A percentile compares a stretch with the other conserved stretches of the same genome.
Evolutionary conservation across 2,113 vertebrate species (phyloP).

Genomic region (Hypocryptadius cinnamomeus): DNA sequence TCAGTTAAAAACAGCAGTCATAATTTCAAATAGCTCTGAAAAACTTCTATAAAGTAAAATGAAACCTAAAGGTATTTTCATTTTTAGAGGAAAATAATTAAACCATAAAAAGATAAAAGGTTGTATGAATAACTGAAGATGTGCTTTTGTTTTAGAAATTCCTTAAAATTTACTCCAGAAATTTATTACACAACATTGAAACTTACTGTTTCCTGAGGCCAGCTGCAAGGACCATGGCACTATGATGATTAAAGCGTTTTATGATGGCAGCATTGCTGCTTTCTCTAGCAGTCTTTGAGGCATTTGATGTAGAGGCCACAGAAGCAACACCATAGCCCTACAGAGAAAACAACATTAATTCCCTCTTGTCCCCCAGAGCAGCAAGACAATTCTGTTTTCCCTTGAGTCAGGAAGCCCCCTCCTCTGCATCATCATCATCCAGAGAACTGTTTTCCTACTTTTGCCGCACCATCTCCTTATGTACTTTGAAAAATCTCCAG

Average conservation of each 20-base stretch:
- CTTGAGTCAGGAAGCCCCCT: background rate
- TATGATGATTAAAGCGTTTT: slow-evolving; percentile 98
- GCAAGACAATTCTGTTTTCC: background rate
- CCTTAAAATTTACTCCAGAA: background rate
- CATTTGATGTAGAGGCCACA: slow-evolving; percentile 79
- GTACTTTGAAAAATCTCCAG: background rate
- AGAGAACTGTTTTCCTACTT: background rate
- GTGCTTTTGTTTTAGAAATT: background rate
- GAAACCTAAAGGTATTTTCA: background rate
- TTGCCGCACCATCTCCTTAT: background rate
- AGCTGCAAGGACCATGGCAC: slow-evolving; percentile 97
- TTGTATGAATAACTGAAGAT: background rate
- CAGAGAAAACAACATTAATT: slow-evolving; percentile 15
- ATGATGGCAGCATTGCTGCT: slow-evolving; percentile 97
- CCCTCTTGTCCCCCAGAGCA: background rate
- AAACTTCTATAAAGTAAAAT: background rate
- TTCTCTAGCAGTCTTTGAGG: slow-evolving; percentile 84
- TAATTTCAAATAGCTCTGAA: background rate
- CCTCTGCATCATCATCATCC: background rate
- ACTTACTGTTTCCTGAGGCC: slow-evolving; percentile 89
- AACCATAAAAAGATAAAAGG: background rate
- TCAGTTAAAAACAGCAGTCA: background rate
- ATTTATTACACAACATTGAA: background rate
- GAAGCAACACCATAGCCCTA: slow-evolving; percentile 87
- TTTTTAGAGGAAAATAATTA: background rate